Conservation (phyloP, 2,888 invertebrate species). For the Meiosimyza decipiens region DNA sequence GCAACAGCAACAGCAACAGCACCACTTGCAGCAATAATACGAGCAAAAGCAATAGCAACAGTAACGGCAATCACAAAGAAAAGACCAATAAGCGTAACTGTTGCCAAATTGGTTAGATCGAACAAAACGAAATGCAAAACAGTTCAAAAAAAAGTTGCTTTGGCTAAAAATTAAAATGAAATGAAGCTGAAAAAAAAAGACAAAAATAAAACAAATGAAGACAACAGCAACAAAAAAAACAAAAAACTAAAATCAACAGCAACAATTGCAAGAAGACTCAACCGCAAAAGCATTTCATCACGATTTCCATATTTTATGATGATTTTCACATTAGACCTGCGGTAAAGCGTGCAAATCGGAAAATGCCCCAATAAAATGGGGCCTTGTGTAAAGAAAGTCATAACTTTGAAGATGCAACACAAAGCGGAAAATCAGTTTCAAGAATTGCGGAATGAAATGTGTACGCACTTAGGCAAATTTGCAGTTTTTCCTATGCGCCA, state of each 20-base stretch:
- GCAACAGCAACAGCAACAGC: background rate
- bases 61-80: background rate
- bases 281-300: conserved; percentile 25
- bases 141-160: conserved; percentile 1
- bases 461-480: too few species aligned
- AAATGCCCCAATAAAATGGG: background rate
- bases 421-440: too few species aligned
- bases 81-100: conserved; percentile 27
- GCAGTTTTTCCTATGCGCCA: too few species aligned
- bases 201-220: background rate
- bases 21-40: conserved; percentile 12
- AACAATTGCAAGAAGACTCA: background rate
- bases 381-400: background rate
- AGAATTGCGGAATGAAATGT: too few species aligned
- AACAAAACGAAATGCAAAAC: conserved; percentile 19
- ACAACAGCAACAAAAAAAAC: too few species aligned
- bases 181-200: conserved; percentile 17
- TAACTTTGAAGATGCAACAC: too few species aligned
- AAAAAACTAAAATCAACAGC: background rate
- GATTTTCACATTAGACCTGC: conserved; percentile 1
- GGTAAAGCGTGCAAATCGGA: conserved; percentile 14
- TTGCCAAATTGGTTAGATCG: conserved; percentile 20
- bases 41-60: conserved; percentile 5
- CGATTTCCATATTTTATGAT: conserved; percentile 25
- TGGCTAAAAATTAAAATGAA: conserved; percentile 15